A percentile compares a stretch with the other conserved stretches of the same genome.
phyloP scores from a whole-genome alignment of 1,140 invertebrate species.

The Riptortus pedestris region DNA sequence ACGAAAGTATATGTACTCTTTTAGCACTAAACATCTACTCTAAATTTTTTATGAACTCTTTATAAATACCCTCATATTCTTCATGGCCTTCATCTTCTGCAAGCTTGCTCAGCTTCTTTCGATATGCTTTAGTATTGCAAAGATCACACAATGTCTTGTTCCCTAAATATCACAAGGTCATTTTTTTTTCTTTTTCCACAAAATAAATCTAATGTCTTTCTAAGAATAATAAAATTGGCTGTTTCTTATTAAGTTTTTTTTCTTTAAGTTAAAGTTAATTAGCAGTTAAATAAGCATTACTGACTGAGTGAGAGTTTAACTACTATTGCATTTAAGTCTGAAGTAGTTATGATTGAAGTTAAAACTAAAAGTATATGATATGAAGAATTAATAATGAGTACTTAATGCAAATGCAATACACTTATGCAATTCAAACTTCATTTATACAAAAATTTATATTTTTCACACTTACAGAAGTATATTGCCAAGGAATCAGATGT shows the following conservation, averaged over 20 bases:
- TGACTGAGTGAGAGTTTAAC: too few relatives aligned
- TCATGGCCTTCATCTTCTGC: conserved; percentile 22
- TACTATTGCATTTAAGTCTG: too few relatives aligned
- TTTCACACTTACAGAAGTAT: conserved; percentile 90
- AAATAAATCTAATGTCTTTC: conserved; percentile 11
- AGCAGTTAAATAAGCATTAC: too few relatives aligned
- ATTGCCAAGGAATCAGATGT: conserved; percentile 75
- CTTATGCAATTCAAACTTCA: too few relatives aligned
- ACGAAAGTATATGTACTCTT: too few relatives aligned
- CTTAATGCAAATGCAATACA: too few relatives aligned
- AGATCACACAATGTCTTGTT: conserved; percentile 76
- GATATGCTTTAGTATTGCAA: conserved; percentile 58
- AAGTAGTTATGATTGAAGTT: too few relatives aligned
- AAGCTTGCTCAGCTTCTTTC: conserved; percentile 50
- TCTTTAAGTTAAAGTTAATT: neutral
- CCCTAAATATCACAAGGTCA: conserved; percentile 45
- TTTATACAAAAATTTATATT: too few relatives aligned
- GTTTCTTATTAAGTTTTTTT: neutral
- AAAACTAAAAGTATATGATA: too few relatives aligned
- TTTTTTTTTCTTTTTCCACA: conserved; percentile 34
- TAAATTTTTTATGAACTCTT: conserved; percentile 6
- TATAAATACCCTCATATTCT: conserved; percentile 29
- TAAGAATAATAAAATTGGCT: neutral
- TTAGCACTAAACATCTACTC: too few relatives aligned
- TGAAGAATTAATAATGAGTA: too few relatives aligned